phyloP scores from a whole-genome alignment of 2,113 vertebrate species.

The Hippocampus guttulatus region DNA sequence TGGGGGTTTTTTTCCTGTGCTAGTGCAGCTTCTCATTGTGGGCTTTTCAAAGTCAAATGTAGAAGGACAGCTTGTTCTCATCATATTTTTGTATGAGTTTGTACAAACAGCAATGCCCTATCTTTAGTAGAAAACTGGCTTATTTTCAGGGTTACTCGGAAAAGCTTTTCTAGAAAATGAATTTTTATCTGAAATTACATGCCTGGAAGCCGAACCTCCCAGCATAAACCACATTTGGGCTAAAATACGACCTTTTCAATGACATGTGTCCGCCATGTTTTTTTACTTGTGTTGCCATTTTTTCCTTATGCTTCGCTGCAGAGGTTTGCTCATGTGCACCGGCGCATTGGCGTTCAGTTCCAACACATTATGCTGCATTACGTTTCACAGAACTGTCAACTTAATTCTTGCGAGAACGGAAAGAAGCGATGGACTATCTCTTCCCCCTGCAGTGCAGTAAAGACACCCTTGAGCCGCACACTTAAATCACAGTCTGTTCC shows the following conservation, averaged over 20 bases:
- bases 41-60: not conserved
- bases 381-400: not conserved
- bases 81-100: not conserved
- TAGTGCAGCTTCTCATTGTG: not conserved
- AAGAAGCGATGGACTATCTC: not conserved
- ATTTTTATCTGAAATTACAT: not conserved
- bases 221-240: not conserved
- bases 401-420: not conserved
- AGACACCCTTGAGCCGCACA: conserved; percentile 7
- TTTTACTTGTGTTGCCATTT: not conserved
- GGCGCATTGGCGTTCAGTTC: not conserved
- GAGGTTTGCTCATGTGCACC: not conserved
- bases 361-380: not conserved
- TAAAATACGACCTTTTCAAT: not conserved
- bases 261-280: not conserved
- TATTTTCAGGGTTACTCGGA: not conserved
- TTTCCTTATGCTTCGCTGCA: not conserved
- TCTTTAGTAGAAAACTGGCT: not conserved
- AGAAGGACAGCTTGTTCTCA: not conserved
- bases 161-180: not conserved
- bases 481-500: conserved; percentile 23
- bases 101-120: not conserved
- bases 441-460: conserved; percentile 1
- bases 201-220: not conserved
- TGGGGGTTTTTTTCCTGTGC: too few relatives aligned